Conservation (phyloP, 2,888 invertebrate genomes). For the Hoplodrina blanda region DNA sequence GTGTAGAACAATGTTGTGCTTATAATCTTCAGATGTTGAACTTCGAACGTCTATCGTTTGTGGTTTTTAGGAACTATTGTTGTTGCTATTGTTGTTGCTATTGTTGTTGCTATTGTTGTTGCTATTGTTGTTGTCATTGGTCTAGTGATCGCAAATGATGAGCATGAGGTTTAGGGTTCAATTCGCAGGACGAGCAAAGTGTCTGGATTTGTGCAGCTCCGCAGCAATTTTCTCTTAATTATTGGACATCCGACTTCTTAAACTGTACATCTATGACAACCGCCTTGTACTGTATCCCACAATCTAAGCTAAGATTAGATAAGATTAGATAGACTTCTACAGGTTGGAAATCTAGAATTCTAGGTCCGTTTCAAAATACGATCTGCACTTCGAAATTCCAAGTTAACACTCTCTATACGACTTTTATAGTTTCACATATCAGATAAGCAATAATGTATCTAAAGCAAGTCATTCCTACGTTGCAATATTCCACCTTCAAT, state of each 20-base stretch:
- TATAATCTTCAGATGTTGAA: conserved; percentile 5
- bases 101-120: background rate
- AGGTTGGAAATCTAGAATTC: conserved; percentile 19
- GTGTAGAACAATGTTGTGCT: conserved; percentile 27
- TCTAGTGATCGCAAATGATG: too few species aligned
- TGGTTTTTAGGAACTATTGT: background rate
- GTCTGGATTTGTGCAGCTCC: too few species aligned
- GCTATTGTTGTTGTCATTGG: background rate
- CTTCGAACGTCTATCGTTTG: conserved; percentile 22
- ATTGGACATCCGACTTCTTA: background rate
- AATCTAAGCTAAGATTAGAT: conserved; percentile 23
- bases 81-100: background rate
- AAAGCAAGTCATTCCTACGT: background rate
- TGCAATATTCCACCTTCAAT: conserved; percentile 7
- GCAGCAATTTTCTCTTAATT: too few species aligned
- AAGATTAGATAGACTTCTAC: conserved; percentile 14
- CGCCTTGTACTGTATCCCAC: background rate
- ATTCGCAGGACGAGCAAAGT: too few species aligned
- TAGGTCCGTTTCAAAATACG: conserved; percentile 11
- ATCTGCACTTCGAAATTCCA: background rate
- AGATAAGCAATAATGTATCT: conserved; percentile 2
- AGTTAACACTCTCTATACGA: conserved; percentile 1
- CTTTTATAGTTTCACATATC: conserved; percentile 23
- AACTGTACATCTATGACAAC: background rate
- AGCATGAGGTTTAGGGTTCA: too few species aligned